Evolutionary conservation across 2,888 invertebrate genomes (phyloP), one percentile per base, ranked within the genome.

Genomic region (Neuroscelio doddi): DNA sequence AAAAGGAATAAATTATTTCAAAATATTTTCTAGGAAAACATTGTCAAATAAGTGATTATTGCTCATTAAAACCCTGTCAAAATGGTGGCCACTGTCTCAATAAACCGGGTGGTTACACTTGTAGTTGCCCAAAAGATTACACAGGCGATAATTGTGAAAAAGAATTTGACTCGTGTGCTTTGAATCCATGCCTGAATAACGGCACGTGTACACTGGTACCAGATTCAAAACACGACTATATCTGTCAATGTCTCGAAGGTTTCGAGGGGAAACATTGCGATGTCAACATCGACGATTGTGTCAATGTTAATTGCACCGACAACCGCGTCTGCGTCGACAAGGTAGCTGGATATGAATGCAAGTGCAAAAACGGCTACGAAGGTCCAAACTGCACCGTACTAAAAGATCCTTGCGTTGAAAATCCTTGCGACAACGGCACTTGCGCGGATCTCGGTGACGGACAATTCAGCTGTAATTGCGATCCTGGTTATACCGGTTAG

Each of bases 351-450:
- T 90, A 88, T 75, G 90, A 90, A 64, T 91, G 91, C 71, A 84
- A 86, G 32, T 91, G 90, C 75, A 87, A 87, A 3, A 85, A 86
- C 7, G 90, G 90, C 8, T 89, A 86, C 72, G 84, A 85, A 10
- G 90, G 89, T n/a, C 87, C 87, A 1, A 87, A 89, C 77, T 91
- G 90, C 73, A 86, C 86, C 1, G 76, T 85, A 1, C 85, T 87
- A 67, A 80, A 87, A 36, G 87, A 89, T 77, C 89, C 89, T 53
- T 93, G 93, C 82, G 86, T 87, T 9, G 84, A 86, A 42, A 86
- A 88, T 70, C 90, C 91, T 21, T 96, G 95, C 86, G 88, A 90
- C 83, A 92, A 92, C 85, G 93, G 91, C 74, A 90, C 90, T 51
- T 94, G 94, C 84, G 85, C 87, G 64, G 90, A 91, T 81, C 86